phyloP scores from a whole-genome alignment of 2,113 vertebrate genomes.

The Vicugna pacos region DNA sequence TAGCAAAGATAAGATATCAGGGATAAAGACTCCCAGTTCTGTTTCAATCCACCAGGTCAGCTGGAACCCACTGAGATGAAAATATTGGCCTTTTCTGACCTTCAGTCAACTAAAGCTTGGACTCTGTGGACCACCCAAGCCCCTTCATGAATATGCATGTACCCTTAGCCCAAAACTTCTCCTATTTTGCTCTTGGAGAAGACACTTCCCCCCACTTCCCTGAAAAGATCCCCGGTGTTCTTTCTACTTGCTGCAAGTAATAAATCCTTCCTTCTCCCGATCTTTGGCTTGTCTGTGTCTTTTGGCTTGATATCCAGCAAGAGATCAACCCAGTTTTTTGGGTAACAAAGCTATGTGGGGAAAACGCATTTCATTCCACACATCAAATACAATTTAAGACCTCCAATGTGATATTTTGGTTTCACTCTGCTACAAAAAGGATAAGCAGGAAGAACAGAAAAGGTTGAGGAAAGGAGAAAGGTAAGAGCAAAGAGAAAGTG shows the following conservation, averaged over 20 bases:
- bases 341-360: background rate
- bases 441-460: background rate
- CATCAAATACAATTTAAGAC: background rate
- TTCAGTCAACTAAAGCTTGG: background rate
- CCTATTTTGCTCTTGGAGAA: background rate
- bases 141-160: background rate
- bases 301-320: background rate
- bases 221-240: background rate
- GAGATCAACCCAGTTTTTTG: background rate
- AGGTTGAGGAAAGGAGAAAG: background rate
- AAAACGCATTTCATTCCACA: background rate
- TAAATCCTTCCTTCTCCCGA: background rate
- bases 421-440: background rate
- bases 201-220: background rate
- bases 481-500: background rate
- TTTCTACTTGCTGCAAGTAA: background rate
- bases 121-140: background rate
- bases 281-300: background rate
- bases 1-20: background rate
- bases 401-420: background rate
- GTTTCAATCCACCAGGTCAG: background rate
- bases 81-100: background rate
- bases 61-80: background rate
- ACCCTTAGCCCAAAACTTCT: background rate
- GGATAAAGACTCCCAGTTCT: background rate